phyloP scores from a whole-genome alignment of 2,113 vertebrate genomes.

The Centropristis striata region DNA sequence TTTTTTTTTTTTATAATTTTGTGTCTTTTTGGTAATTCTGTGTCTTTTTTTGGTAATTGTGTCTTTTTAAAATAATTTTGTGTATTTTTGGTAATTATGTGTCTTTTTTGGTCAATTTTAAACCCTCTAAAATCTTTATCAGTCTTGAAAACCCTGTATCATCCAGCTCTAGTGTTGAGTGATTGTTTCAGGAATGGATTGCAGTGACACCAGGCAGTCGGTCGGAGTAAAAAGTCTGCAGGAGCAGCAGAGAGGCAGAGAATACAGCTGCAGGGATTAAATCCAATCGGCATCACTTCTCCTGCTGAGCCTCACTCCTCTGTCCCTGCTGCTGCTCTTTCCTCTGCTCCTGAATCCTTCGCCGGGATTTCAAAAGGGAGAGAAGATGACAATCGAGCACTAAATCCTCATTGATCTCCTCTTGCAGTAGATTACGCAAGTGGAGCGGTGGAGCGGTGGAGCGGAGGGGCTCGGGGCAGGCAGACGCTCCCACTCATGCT shows the following conservation, averaged over 20 bases:
- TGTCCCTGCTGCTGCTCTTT: conserved; percentile 64
- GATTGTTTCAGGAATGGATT: not conserved
- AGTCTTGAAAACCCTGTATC: too few relatives aligned
- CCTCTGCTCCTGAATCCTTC: conserved; percentile 50
- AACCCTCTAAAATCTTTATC: too few relatives aligned
- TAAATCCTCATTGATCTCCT: conserved; percentile 83
- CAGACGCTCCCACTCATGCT: conserved; percentile 83
- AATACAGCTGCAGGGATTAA: conserved; percentile 45
- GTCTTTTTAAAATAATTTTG: too few relatives aligned
- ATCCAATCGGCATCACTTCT: conserved; percentile 41
- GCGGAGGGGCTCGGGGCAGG: conserved; percentile 71
- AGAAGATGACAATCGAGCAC: conserved; percentile 79
- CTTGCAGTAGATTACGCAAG: conserved; percentile 82
- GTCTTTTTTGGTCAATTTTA: too few relatives aligned
- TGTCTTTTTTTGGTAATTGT: too few relatives aligned
- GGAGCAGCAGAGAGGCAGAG: conserved; percentile 1
- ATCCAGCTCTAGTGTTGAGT: not conserved
- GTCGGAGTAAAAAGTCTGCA: not conserved
- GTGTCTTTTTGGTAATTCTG: too few relatives aligned
- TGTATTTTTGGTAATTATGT: too few relatives aligned
- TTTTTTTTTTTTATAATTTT: too few relatives aligned
- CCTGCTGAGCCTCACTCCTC: conserved; percentile 56
- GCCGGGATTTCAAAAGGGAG: conserved; percentile 73
- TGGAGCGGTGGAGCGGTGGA: conserved; percentile 72
- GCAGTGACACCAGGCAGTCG: conserved; percentile 1